Conservation (phyloP, 2,888 invertebrate species). For the Mycalesis mineus region DNA sequence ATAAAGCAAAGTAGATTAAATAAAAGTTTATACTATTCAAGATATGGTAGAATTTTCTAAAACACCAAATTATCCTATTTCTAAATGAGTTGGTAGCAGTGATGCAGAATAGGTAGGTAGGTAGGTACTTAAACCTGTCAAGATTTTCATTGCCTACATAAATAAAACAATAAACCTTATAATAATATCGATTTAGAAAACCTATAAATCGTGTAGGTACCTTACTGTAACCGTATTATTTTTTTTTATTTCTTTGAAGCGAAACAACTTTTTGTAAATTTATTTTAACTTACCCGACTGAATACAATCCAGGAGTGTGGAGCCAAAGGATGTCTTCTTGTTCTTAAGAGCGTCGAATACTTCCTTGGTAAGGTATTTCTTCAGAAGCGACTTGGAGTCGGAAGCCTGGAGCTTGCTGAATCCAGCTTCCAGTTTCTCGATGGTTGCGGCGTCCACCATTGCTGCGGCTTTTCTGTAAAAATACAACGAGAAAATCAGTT, state of each 20-base stretch:
- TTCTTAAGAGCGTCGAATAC: slow-evolving; percentile 94
- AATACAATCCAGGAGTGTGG: slow-evolving; percentile 94
- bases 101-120: too few species aligned
- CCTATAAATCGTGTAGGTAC: not conserved
- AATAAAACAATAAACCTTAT: too few species aligned
- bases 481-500: slow-evolving; percentile 5
- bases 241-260: not conserved
- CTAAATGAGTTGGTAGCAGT: too few species aligned
- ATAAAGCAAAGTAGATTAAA: too few species aligned
- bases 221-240: too few species aligned
- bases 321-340: slow-evolving; percentile 95
- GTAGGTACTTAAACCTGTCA: too few species aligned
- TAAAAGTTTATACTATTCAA: too few species aligned
- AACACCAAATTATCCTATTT: too few species aligned
- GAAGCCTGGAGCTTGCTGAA: slow-evolving; percentile 91
- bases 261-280: not conserved
- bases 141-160: too few species aligned
- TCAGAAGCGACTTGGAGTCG: slow-evolving; percentile 96
- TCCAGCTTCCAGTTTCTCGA: slow-evolving; percentile 94
- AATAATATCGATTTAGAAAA: too few species aligned
- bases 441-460: slow-evolving; percentile 94
- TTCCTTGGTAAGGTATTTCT: slow-evolving; percentile 95
- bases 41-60: too few species aligned
- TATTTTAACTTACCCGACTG: slow-evolving; percentile 87
- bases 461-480: slow-evolving; percentile 83